Evolutionary conservation across 2,113 vertebrate species (phyloP).

Genomic region (Myxocyprinus asiaticus): DNA sequence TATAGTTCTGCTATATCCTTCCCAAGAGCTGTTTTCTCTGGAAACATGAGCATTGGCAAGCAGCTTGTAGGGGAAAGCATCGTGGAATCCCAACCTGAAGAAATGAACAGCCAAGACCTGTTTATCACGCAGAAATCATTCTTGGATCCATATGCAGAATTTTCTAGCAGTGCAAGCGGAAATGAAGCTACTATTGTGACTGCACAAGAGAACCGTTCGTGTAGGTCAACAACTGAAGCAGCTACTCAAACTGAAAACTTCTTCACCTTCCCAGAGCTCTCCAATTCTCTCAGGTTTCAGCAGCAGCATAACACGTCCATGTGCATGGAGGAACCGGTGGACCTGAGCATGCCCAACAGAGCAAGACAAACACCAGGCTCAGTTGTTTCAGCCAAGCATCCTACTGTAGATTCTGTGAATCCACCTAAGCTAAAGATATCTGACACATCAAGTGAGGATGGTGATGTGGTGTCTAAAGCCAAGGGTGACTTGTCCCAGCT

Average conservation of each 20-base stretch:
- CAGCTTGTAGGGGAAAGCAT: not conserved
- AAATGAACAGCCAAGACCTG: slow-evolving; percentile 75
- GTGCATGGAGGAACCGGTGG: slow-evolving; percentile 56
- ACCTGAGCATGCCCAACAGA: slow-evolving; percentile 69
- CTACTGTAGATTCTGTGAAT: not conserved
- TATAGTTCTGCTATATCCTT: not conserved
- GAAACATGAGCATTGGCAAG: slow-evolving; percentile 5
- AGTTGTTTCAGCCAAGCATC: not conserved
- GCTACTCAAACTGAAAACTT: slow-evolving; percentile 77
- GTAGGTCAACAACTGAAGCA: slow-evolving; percentile 25
- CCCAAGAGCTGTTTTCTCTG: not conserved
- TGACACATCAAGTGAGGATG: slow-evolving; percentile 67
- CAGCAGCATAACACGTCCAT: not conserved
- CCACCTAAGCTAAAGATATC: slow-evolving; percentile 47
- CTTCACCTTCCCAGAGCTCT: slow-evolving; percentile 62
- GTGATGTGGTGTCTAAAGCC: slow-evolving; percentile 38
- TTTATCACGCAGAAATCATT: slow-evolving; percentile 80
- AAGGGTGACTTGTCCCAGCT: slow-evolving; percentile 65
- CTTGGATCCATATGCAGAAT: slow-evolving; percentile 43
- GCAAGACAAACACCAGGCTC: slow-evolving; percentile 31
- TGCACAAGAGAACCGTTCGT: not conserved
- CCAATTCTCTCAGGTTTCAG: slow-evolving; percentile 61
- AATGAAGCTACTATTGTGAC: not conserved
- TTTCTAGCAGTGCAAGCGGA: slow-evolving; percentile 57
- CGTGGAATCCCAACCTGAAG: slow-evolving; percentile 62